These are phyloP conservation scores for Glareola pratincola DNA, from an alignment of 2,113 vertebrate species.

Conservation along the genomic window DNA sequence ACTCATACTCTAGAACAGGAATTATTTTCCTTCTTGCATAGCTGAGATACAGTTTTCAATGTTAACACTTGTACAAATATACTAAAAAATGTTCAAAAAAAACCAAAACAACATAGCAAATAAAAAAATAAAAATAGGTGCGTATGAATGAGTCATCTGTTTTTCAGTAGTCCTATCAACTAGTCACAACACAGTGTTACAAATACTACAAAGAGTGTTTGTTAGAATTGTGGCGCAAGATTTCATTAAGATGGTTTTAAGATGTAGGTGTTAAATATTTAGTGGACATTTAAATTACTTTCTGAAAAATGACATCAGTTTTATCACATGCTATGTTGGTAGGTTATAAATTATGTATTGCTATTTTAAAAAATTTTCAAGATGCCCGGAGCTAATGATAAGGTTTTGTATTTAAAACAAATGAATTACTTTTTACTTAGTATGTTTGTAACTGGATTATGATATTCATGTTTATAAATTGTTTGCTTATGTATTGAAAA, in stretches of 20 bases:
- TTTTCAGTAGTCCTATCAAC: neutral
- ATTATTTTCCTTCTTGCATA: neutral
- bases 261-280: neutral
- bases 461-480: neutral
- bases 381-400: neutral
- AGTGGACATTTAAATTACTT: neutral
- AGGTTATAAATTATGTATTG: neutral
- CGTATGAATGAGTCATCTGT: neutral
- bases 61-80: neutral
- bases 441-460: neutral
- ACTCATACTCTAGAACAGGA: neutral
- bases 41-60: neutral
- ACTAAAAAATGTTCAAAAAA: rapidly evolving
- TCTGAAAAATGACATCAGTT: neutral
- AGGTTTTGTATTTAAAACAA: neutral
- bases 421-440: neutral
- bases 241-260: neutral
- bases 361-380: neutral
- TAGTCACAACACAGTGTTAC: neutral
- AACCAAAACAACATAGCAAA: neutral
- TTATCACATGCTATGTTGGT: neutral
- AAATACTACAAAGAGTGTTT: neutral
- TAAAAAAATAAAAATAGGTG: neutral
- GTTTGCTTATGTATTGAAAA: neutral
- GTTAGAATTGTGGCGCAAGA: neutral